phyloP scores from a whole-genome alignment of 2,113 vertebrate genomes.

The Burhinus oedicnemus region DNA sequence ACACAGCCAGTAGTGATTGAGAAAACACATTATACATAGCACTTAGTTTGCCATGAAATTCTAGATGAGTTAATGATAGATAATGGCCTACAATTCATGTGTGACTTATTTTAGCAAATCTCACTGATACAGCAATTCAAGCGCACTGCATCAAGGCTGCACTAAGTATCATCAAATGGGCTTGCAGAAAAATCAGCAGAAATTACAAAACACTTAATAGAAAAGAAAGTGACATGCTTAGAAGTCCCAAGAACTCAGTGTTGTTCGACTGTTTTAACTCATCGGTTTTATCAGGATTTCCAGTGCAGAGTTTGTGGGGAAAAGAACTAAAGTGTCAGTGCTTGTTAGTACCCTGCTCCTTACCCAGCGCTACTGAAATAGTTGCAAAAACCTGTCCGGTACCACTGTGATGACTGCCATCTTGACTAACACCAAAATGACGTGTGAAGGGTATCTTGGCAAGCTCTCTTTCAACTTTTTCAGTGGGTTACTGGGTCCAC shows the following conservation, averaged over 20 bases:
- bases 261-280: not conserved
- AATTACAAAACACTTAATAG: not conserved
- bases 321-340: not conserved
- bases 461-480: not conserved
- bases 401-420: not conserved
- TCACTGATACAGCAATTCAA: constrained; percentile 18
- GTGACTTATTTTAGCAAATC: constrained; percentile 29
- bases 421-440: not conserved
- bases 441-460: not conserved
- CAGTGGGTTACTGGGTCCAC: not conserved
- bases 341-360: not conserved
- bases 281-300: not conserved
- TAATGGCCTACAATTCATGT: constrained; percentile 39
- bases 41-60: not conserved
- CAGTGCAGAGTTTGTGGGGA: not conserved
- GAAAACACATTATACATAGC: constrained; percentile 18
- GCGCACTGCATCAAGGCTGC: not conserved
- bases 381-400: not conserved
- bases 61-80: constrained; percentile 43
- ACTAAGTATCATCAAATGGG: not conserved
- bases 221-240: not conserved
- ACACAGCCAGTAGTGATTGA: not conserved
- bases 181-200: not conserved
- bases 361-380: not conserved
- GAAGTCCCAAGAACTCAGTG: not conserved